Percentiles rank a stretch among this genome's conserved stretches.
Evolutionary conservation across 2,797 vertebrate genomes (phyloP).

Genomic region (Sorex maritimensis): DNA sequence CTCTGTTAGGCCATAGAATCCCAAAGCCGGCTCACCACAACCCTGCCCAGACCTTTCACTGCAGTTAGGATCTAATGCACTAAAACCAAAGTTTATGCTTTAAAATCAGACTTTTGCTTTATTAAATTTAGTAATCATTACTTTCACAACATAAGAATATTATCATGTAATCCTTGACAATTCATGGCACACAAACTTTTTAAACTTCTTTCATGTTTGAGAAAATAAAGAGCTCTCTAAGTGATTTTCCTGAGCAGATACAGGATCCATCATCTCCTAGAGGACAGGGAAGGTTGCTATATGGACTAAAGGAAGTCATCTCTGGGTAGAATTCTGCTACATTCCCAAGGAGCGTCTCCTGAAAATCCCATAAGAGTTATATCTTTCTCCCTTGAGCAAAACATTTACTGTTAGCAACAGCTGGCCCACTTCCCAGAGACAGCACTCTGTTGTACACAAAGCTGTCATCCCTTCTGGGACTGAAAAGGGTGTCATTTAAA

Average conservation of each 20-base stretch:
- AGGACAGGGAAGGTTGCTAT: too few species aligned
- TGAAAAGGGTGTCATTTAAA: neutral
- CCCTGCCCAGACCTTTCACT: too few species aligned
- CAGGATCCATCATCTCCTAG: neutral
- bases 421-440: neutral
- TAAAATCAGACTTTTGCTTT: too few species aligned
- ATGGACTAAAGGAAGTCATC: neutral
- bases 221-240: constrained; percentile 37
- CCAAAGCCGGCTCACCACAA: too few species aligned
- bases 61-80: too few species aligned
- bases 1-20: too few species aligned
- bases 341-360: neutral
- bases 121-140: constrained; percentile 29
- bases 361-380: neutral
- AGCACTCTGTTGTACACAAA: neutral
- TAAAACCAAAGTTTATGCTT: too few species aligned
- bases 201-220: constrained; percentile 38
- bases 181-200: neutral
- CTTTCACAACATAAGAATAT: constrained; percentile 36
- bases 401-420: neutral
- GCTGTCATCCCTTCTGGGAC: neutral
- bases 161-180: neutral
- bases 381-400: neutral
- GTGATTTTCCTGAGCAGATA: neutral
- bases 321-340: neutral